Base-by-base conservation (phyloP, 1,140 invertebrate genomes). In the Cataglyphis hispanica region DNA sequence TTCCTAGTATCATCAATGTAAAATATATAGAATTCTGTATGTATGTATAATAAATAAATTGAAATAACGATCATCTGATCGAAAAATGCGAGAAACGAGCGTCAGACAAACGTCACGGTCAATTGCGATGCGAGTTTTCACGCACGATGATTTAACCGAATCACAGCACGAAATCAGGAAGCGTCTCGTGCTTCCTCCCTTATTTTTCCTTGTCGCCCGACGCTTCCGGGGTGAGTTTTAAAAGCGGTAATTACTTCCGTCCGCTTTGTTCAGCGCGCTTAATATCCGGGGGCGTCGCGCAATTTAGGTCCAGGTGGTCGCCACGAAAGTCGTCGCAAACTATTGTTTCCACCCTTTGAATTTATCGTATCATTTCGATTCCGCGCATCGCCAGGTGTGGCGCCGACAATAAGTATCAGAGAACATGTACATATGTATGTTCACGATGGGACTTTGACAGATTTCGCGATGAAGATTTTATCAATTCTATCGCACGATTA, bases 201-300 rank as follows among this genome's bases (percentile, higher is more conserved):
- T 53, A 31, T 53, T 43, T 31, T 37, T 10, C 43, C 13, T 46
- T 3, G 53, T 81, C 25, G 66, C 16, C 64, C 56, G 16, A 37
- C 60, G 75, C 72, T 91, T 89, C 87, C 87, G 86, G 86, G 75
- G 84, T 84, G 27, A 67, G 83, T 69, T 89, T 90, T 89, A 83
- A 85, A 89, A 87, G 87, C 87, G 78, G 76, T 94, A 93, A 94
- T 94, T 93, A 94, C 90, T 94, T 94, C 93, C 93, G 93, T 90
- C 86, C 77, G 78, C 84, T 90, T 83, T 89, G 91, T 91, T 93
- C 89, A 89, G 90, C 77, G 64, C 72, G 89, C 90, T 92, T 92
- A 90, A 86, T 86, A 93, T 93, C 92, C 93, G 92, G 91, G 46
- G 89, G 89, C 92, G 81, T 85, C 63, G 43, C 67, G 63, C 72